Evolutionary conservation across 2,797 vertebrate genomes (phyloP).

Genomic region (Galagoides demidoff): DNA sequence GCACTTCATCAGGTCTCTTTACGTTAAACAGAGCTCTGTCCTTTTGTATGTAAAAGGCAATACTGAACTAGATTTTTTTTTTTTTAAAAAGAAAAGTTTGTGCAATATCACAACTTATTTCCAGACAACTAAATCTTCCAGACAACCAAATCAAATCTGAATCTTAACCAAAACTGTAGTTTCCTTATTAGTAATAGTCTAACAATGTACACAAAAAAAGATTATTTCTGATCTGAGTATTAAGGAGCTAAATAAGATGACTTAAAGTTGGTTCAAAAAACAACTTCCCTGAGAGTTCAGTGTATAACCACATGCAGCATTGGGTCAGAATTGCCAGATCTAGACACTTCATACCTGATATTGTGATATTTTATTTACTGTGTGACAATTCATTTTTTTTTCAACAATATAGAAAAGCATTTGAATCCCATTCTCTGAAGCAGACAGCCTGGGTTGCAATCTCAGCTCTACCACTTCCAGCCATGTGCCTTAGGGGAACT

Average conservation of each 20-base stretch:
- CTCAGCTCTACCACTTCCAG: background rate
- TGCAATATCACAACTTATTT: background rate
- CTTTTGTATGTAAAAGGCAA: background rate
- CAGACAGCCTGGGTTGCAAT: background rate
- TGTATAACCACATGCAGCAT: background rate
- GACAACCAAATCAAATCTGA: slow-evolving; percentile 6
- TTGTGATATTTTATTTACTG: background rate
- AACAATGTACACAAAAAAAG: background rate
- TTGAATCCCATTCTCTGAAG: background rate
- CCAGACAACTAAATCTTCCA: background rate
- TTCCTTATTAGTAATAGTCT: slow-evolving; percentile 43
- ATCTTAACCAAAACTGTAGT: background rate
- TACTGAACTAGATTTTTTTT: slow-evolving; percentile 6
- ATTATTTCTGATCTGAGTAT: slow-evolving; percentile 16
- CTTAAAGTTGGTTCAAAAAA: background rate
- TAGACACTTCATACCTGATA: background rate
- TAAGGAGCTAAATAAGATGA: background rate
- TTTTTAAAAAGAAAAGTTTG: background rate
- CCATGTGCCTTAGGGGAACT: background rate
- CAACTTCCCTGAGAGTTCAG: background rate
- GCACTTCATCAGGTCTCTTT: background rate
- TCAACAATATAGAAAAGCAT: background rate
- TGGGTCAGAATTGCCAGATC: background rate
- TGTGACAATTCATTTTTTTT: background rate
- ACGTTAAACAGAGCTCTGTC: slow-evolving; percentile 14